These are phyloP conservation scores for Leptinotarsa tumamoca DNA, from an alignment of 2,888 invertebrate species.

Conservation along the genomic window DNA sequence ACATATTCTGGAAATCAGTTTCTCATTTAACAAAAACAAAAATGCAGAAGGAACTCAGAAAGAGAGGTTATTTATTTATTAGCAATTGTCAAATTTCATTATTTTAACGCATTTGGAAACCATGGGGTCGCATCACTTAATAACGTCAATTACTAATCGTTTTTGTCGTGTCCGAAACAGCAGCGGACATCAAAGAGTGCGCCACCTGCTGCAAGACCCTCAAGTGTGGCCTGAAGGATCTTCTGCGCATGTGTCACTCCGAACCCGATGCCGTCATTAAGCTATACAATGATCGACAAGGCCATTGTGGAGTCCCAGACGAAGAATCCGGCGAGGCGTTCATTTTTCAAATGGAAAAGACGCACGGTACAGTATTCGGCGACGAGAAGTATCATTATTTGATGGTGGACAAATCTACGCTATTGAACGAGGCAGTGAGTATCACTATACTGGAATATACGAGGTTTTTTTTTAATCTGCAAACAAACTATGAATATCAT, in stretches of 20 bases:
- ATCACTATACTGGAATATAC: neutral
- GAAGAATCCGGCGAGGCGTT: neutral
- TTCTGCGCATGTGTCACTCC: slow-evolving; percentile 24
- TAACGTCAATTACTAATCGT: too few relatives aligned
- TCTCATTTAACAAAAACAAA: too few relatives aligned
- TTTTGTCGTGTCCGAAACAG: neutral
- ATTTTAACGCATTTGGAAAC: too few relatives aligned
- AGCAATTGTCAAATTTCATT: too few relatives aligned
- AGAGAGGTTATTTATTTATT: too few relatives aligned
- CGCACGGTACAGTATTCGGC: slow-evolving; percentile 26
- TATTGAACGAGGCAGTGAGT: neutral
- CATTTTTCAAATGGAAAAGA: slow-evolving; percentile 19
- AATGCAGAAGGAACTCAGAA: too few relatives aligned
- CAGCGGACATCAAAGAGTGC: slow-evolving; percentile 1
- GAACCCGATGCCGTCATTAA: slow-evolving; percentile 28
- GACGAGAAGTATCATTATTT: slow-evolving; percentile 37
- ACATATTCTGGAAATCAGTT: too few relatives aligned
- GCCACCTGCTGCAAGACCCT: neutral
- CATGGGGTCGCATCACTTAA: too few relatives aligned
- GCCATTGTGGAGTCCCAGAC: neutral
- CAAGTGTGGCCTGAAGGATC: slow-evolving; percentile 2
- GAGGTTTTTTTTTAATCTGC: too few relatives aligned
- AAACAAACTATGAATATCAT: too few relatives aligned
- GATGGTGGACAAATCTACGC: slow-evolving; percentile 33
- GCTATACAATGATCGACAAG: neutral